Evolutionary conservation across 2,888 invertebrate genomes (phyloP).

Genomic region (Pomacea canaliculata): DNA sequence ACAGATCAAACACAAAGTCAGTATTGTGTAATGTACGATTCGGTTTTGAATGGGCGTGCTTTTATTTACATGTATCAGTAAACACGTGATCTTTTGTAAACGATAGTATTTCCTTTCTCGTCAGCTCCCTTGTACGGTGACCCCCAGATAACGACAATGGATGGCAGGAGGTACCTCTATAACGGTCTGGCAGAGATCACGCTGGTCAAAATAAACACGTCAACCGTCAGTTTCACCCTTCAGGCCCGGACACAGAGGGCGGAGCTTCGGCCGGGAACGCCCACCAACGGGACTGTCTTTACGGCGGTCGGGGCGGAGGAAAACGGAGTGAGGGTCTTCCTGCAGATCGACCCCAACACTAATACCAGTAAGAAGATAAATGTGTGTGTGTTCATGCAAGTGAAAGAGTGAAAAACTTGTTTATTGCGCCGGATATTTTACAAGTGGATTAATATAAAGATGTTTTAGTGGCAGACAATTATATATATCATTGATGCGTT

Average conservation of each 20-base stretch:
- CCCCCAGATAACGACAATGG: slow-evolving; percentile 42
- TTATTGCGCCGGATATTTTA: too few species aligned
- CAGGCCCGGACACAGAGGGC: slow-evolving; percentile 37
- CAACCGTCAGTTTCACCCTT: slow-evolving; percentile 21
- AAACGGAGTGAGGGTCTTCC: slow-evolving; percentile 29
- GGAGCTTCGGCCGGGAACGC: slow-evolving; percentile 22
- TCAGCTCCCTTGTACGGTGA: slow-evolving; percentile 29
- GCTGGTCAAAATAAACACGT: slow-evolving; percentile 21
- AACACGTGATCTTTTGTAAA: background rate
- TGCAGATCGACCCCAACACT: slow-evolving; percentile 32
- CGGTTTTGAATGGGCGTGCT: too few species aligned
- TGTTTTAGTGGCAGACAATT: too few species aligned
- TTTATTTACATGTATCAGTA: background rate
- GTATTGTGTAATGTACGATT: too few species aligned
- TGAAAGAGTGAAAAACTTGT: too few species aligned
- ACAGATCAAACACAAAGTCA: too few species aligned
- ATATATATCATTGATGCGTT: too few species aligned
- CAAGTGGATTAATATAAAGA: too few species aligned
- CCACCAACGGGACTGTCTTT: slow-evolving; percentile 40
- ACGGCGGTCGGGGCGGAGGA: slow-evolving; percentile 39
- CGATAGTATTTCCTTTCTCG: background rate
- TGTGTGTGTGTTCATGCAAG: background rate
- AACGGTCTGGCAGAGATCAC: slow-evolving; percentile 43
- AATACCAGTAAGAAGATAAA: background rate
- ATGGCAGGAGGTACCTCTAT: slow-evolving; percentile 34